Evolutionary conservation across 1,140 invertebrate species (phyloP).

Genomic region (Linepithema humile): DNA sequence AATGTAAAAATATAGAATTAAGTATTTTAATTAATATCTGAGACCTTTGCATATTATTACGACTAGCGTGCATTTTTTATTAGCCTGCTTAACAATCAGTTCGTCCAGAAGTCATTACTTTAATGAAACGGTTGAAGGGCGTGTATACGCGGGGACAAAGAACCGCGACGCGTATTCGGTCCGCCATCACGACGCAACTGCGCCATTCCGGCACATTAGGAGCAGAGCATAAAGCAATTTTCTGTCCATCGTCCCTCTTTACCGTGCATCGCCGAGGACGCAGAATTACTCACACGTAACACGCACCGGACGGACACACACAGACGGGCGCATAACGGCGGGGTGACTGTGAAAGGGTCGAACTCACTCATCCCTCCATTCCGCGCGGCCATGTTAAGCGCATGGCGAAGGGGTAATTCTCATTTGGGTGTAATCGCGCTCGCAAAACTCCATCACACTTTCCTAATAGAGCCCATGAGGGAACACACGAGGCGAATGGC

Average conservation of each 20-base stretch:
- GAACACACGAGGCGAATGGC: slow-evolving; percentile 66
- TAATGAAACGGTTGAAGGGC: background rate
- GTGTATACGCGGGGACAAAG: background rate
- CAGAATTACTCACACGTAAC: slow-evolving; percentile 61
- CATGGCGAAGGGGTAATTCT: slow-evolving; percentile 80
- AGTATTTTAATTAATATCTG: no score
- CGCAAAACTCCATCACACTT: slow-evolving; percentile 85
- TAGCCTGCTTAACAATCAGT: background rate
- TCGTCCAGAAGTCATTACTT: background rate
- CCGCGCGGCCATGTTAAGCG: slow-evolving; percentile 68
- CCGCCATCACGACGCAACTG: slow-evolving; percentile 39
- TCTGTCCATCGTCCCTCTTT: slow-evolving; percentile 70
- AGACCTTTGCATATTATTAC: no score
- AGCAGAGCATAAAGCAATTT: slow-evolving; percentile 71
- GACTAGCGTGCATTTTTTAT: no score
- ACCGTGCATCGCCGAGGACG: slow-evolving; percentile 66
- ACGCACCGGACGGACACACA: slow-evolving; percentile 65
- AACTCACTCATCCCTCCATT: slow-evolving; percentile 46
- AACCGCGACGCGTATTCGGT: slow-evolving; percentile 6
- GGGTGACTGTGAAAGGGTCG: slow-evolving; percentile 65
- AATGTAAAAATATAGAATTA: no score
- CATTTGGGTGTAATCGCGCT: slow-evolving; percentile 85
- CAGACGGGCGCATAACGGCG: slow-evolving; percentile 54
- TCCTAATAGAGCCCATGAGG: slow-evolving; percentile 83
- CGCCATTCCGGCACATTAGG: slow-evolving; percentile 56